phyloP scores from a whole-genome alignment of 2,888 invertebrate species.

The Cheiracanthium punctorium region DNA sequence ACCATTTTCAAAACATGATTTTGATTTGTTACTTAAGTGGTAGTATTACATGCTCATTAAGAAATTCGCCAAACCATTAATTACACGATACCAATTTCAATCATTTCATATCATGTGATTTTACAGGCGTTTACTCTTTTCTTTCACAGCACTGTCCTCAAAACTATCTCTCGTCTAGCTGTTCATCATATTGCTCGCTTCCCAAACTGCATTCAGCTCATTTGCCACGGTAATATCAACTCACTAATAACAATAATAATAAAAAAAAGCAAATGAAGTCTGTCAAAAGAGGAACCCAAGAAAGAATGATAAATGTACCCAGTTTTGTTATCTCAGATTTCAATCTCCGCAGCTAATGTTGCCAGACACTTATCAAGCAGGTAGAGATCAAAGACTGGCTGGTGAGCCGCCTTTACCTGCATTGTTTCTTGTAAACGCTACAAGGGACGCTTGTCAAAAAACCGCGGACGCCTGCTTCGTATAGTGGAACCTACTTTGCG shows the following conservation, averaged over 20 bases:
- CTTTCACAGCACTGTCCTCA: not conserved
- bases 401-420: constrained; percentile 9
- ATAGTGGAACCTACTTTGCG: not conserved
- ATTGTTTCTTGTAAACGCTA: constrained; percentile 27
- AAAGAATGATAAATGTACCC: constrained; percentile 52
- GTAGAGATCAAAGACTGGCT: constrained; percentile 23
- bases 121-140: not conserved
- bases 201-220: not conserved
- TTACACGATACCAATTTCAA: not conserved
- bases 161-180: not conserved
- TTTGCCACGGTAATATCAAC: not conserved
- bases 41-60: not conserved
- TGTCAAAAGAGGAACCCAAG: constrained; percentile 35
- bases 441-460: constrained; percentile 10
- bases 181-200: not conserved
- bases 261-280: constrained; percentile 43
- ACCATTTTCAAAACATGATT: too few relatives aligned
- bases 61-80: not conserved
- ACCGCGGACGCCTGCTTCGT: constrained; percentile 3
- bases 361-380: constrained; percentile 43
- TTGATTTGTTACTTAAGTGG: too few relatives aligned
- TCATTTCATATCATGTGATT: not conserved
- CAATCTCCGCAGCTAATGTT: constrained; percentile 50
- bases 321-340: constrained; percentile 34
- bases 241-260: constrained; percentile 35